Evolutionary conservation across 2,113 vertebrate species (phyloP), one percentile per base, ranked within the genome.

Genomic region (Platysternon megacephalum): DNA sequence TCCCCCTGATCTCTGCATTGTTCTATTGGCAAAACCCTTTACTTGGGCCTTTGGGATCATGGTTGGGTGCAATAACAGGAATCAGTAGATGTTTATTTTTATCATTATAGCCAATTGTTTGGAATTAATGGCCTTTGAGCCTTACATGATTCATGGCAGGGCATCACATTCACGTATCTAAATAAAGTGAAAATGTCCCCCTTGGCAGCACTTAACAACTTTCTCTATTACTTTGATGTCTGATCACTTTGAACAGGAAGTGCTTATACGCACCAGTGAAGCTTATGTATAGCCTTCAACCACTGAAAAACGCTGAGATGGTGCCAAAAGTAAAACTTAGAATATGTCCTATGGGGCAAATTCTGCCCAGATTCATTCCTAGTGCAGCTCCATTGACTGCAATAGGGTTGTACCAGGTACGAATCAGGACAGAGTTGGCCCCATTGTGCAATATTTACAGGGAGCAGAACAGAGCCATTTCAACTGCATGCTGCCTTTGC

Each of bases 201-300:
- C 44, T 2, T 61, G 91, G 55, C 81, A 91, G 84, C 91, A 85
- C 89, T 95, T 95, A 93, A 88, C 89, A 91, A 87, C 93, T 95
- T 93, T 92, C 95, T 91, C 79, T 86, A 39, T 93, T 92, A 56
- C 91, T 95, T 85, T 58, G 81, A 92, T 88, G 84, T 88, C 89
- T 93, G 6, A 79, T 90, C 90, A 84, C 85, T 88, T 97, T 46
- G 89, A 93, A 91, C 35, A 76, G 92, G 65, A 95, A 96, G 92
- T 91, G 76, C 46, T 96, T 96, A 95, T 97, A 95, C 0, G 2
- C 94, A n/a, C 84, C 91, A 11, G 1, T 95, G 94, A 74, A 95
- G 88, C 86, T 74, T 19, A 91, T 22, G 1, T 10, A 46, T 86
- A 87, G 83, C 91, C 85, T 91, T 49, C 0, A 1, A 89, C 87